Base-by-base conservation (phyloP, 2,888 invertebrate species). In the Melipona bicolor region DNA sequence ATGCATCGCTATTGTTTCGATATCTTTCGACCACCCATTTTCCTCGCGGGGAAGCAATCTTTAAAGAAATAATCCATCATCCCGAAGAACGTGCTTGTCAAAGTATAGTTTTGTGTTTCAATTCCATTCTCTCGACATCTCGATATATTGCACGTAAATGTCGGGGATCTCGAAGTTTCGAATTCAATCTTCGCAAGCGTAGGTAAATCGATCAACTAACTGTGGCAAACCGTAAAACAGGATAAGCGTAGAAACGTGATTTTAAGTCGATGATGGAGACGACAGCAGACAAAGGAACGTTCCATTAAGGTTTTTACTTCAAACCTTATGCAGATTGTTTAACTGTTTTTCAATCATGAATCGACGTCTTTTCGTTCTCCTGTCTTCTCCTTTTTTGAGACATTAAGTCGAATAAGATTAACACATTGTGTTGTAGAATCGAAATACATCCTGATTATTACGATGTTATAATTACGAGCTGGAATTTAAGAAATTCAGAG, bases 31-130 rank as follows among this genome's bases (percentile, higher is more conserved):
- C 59, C 61, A 52, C 43, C 69, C 65, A 36, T 76, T 69, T 62
- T 27, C 27, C 59, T 17, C 27, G 2, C 54, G 50, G 68, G 70
- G 68, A 70, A 36, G 49, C 59, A 61, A 81, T 72, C 36, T 71
- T 72, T 43, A 59, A 71, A 65, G 71, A 65, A 81, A 81, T 78
- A 81, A 81, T 77, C 80, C 59, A 71, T 78, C 80, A 81, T 71
- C 17, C 27, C 56, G 32, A 43, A 49, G 71, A 79, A 81, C 49
- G 78, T 71, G 36, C 59, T 78, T 68, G 61, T 72, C 43, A 49
- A 81, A 72, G 59, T 67, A 71, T 49, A 52, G 71, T 56, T 68
- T 72, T 71, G 61, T 71, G 59, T 81, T 78, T 79, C 81, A 81
- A 81, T 79, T 72, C 54, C 54, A 54, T 71, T 52, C 71, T 43